phyloP scores from a whole-genome alignment of 2,888 invertebrate genomes.

The Leucania comma region DNA sequence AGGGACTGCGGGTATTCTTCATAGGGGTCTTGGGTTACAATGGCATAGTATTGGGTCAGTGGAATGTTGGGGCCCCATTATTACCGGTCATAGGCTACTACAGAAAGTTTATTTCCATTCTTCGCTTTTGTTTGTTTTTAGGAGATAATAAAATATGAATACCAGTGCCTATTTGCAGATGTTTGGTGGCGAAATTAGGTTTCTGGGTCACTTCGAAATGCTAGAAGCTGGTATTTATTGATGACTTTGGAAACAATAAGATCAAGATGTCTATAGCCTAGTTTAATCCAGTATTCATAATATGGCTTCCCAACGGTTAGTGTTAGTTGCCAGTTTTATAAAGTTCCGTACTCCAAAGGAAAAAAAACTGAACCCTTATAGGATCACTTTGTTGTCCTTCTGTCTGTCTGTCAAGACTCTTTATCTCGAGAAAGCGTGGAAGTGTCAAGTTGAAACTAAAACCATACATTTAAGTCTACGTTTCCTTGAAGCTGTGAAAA shows the following conservation, averaged over 20 bases:
- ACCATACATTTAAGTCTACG: too few relatives aligned
- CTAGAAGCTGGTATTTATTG: neutral
- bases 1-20: slow-evolving; percentile 21
- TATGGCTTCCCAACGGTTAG: too few relatives aligned
- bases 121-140: slow-evolving; percentile 3
- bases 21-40: slow-evolving; percentile 27
- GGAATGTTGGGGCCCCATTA: slow-evolving; percentile 1
- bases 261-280: neutral
- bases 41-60: slow-evolving; percentile 17
- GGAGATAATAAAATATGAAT: slow-evolving; percentile 2
- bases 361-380: too few relatives aligned
- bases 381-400: too few relatives aligned
- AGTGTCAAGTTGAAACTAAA: too few relatives aligned
- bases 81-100: neutral
- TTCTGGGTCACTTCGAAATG: neutral
- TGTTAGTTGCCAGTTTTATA: too few relatives aligned
- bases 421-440: too few relatives aligned
- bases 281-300: too few relatives aligned
- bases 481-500: too few relatives aligned
- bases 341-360: too few relatives aligned
- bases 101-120: neutral
- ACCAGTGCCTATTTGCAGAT: neutral
- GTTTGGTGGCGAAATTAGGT: neutral
- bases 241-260: neutral
- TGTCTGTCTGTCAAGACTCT: too few relatives aligned